A percentile compares a stretch with the other conserved stretches of the same genome.
phyloP scores from a whole-genome alignment of 2,888 invertebrate genomes.

The Sarcophaga carnaria region DNA sequence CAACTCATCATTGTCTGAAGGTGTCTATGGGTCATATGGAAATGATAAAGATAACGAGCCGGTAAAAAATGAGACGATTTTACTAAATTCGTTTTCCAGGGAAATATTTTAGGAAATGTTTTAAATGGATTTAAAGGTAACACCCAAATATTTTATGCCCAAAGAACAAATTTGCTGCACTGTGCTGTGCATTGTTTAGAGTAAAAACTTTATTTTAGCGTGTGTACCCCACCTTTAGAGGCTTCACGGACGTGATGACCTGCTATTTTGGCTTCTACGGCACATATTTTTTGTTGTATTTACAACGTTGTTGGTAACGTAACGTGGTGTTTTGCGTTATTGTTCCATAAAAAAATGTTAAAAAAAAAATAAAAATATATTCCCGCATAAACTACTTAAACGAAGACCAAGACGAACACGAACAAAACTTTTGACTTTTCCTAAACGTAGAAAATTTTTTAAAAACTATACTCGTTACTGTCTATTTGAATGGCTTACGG shows the following conservation, averaged over 20 bases:
- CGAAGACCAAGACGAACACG: background rate
- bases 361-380: constrained; percentile 36
- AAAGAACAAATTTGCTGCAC: background rate
- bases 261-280: constrained; percentile 7
- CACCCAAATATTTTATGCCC: too few species aligned
- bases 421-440: constrained; percentile 51
- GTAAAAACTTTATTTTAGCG: background rate
- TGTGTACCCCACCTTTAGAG: background rate
- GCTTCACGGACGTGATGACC: constrained; percentile 48
- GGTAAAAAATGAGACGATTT: too few species aligned
- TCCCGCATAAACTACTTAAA: background rate
- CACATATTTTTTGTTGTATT: background rate
- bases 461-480: background rate
- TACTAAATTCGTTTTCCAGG: too few species aligned
- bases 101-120: too few species aligned
- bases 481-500: background rate
- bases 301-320: background rate
- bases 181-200: background rate
- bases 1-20: too few species aligned
- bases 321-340: constrained; percentile 43
- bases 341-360: constrained; percentile 19
- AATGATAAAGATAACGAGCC: too few species aligned
- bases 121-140: too few species aligned
- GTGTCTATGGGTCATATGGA: too few species aligned
- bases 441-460: background rate